Base-by-base conservation (phyloP, 1,140 invertebrate species). In the Hypsibius dujardini region DNA sequence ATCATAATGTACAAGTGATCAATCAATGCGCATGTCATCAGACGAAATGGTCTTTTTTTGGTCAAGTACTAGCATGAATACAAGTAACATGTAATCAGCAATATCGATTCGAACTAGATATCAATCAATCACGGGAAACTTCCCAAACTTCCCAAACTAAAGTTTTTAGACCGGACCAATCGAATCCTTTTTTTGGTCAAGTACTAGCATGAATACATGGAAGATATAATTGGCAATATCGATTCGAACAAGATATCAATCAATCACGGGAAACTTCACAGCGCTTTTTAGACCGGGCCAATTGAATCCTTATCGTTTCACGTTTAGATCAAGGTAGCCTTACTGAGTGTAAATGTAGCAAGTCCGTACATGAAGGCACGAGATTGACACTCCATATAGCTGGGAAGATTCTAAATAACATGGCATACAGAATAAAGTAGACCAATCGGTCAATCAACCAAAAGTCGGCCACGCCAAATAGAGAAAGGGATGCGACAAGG, bases 1-100 rank as follows among this genome's bases (percentile, higher is more conserved):
- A 71, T 47, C 59, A 74, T 12, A 62, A 1, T 69, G 72, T 1
- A 73, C n/a, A 45, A 46, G 7, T 14, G 46, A 12, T 28, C 50
- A 7, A 56, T 56, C 50, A n/a, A 12, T n/a, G 7, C 50, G n/a
- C 0, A 56, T 56, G n/a, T 12, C n/a, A n/a, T 7, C 7, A 56
- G 50, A n/a, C 7, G 50, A 56, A 7, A 56, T 28, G 50, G n/a
- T 12, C 50, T n/a, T 12, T 12, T 56, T n/a, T 7, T 56, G 7
- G 50, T 56, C 7, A 56, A 56, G n/a, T n/a, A 56, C 7, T 7
- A 56, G n/a, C 7, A n/a, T 7, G n/a, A n/a, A 56, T 12, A 7
- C 50, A 7, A 56, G 7, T n/a, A n/a, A 56, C 50, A 56, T 7
- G 50, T 12, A n/a, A n/a, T n/a, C 50, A 0, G 50, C 7, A 56